Percentiles rank a stretch among this genome's conserved stretches.
These are phyloP conservation scores for Julus scanicus DNA, from an alignment of 2,888 invertebrate species.

Conservation along the genomic window DNA sequence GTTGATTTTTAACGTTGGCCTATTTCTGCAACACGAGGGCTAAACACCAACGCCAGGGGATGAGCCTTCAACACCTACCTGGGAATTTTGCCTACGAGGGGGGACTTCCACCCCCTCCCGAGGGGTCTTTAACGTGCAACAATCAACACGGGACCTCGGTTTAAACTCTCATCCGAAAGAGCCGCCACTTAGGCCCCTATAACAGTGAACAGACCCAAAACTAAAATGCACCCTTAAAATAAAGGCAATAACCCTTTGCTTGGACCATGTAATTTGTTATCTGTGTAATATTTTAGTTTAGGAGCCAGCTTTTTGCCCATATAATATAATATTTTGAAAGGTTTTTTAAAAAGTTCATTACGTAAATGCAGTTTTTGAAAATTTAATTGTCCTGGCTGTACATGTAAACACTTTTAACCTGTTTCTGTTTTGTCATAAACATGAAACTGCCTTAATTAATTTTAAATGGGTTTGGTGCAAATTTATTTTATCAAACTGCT, in stretches of 20 bases:
- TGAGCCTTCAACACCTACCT: too few relatives aligned
- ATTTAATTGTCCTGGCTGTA: background rate
- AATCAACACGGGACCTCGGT: too few relatives aligned
- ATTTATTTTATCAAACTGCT: background rate
- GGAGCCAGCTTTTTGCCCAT: background rate
- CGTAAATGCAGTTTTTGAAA: background rate
- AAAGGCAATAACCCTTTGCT: constrained; percentile 25
- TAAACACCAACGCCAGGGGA: too few relatives aligned
- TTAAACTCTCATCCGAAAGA: too few relatives aligned
- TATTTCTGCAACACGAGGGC: too few relatives aligned
- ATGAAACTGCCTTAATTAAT: background rate
- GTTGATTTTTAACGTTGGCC: too few relatives aligned
- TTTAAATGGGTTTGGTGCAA: background rate
- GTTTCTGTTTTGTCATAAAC: background rate
- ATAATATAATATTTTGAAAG: background rate
- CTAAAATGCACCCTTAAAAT: background rate
- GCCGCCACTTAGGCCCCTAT: too few relatives aligned
- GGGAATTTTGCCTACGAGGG: too few relatives aligned
- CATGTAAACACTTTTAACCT: background rate
- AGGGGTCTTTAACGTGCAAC: too few relatives aligned
- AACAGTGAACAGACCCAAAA: background rate
- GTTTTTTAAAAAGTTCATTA: background rate
- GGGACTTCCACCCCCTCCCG: too few relatives aligned
- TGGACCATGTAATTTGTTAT: constrained; percentile 12
- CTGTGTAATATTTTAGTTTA: background rate